phyloP scores from a whole-genome alignment of 2,888 invertebrate genomes.

The Thymelicus acteon region DNA sequence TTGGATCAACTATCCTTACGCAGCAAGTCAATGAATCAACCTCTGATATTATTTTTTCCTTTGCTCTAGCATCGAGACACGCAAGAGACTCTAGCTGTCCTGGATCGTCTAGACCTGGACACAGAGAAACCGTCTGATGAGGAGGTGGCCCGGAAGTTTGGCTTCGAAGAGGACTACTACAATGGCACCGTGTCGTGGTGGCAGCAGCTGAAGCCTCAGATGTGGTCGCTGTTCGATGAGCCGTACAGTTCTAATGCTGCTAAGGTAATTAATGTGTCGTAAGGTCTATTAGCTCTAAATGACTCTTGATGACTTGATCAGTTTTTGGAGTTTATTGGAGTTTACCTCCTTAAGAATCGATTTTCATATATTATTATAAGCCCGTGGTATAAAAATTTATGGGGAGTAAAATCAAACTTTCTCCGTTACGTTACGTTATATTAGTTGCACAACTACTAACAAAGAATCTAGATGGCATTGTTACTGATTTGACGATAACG shows the following conservation, averaged over 20 bases:
- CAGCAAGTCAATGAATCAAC: too few species aligned
- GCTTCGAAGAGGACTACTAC: conserved; percentile 97
- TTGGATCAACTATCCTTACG: too few species aligned
- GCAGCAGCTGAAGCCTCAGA: conserved; percentile 98
- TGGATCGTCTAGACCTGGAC: conserved; percentile 98
- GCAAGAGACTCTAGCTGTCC: conserved; percentile 98
- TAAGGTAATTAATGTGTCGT: conserved; percentile 90
- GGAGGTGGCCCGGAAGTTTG: conserved; percentile 98
- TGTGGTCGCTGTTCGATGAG: conserved; percentile 99
- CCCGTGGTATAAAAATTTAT: too few species aligned
- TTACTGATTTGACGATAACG: too few species aligned
- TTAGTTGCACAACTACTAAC: too few species aligned
- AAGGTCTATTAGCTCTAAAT: neutral
- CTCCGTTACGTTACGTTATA: too few species aligned
- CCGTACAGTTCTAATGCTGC: conserved; percentile 99
- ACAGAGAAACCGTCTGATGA: conserved; percentile 99
- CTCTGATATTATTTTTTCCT: conserved; percentile 21
- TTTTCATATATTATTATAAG: too few species aligned
- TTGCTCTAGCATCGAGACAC: conserved; percentile 95
- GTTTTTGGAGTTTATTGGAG: too few species aligned
- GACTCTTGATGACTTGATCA: too few species aligned
- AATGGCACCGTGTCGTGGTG: conserved; percentile 97
- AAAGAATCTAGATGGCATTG: too few species aligned
- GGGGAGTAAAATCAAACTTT: too few species aligned
- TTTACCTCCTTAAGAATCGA: too few species aligned